A percentile compares a stretch with the other conserved stretches of the same genome.
phyloP scores from a whole-genome alignment of 2,888 invertebrate species.

The Graphium colonna region DNA sequence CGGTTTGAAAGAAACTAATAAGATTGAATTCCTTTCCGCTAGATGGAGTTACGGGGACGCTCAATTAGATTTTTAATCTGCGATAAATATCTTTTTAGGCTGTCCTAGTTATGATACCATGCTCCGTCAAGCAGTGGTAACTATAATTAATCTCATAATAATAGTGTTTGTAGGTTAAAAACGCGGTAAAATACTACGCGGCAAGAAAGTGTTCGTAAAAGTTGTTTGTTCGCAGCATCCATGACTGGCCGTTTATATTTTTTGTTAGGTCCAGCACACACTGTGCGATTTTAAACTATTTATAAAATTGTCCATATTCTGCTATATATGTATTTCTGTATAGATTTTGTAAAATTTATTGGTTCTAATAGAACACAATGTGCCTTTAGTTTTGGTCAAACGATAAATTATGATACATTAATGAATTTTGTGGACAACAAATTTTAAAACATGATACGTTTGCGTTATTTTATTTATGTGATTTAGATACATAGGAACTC shows the following conservation, averaged over 20 bases:
- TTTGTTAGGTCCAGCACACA: background rate
- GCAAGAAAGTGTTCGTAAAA: slow-evolving; percentile 47
- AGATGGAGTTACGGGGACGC: background rate
- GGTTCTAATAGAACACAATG: no score
- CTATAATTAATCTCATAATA: slow-evolving; percentile 8
- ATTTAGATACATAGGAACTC: no score
- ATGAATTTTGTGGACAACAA: no score
- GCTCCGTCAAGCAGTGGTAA: slow-evolving; percentile 3
- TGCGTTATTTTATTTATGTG: no score
- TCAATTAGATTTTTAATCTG: background rate
- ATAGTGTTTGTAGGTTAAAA: slow-evolving; percentile 14
- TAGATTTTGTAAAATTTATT: no score
- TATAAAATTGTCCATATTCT: no score
- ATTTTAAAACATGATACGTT: no score
- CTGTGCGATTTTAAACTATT: background rate
- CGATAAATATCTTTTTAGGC: slow-evolving; percentile 2
- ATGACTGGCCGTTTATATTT: slow-evolving; percentile 21
- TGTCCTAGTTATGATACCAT: background rate
- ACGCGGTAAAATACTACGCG: slow-evolving; percentile 26
- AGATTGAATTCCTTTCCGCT: background rate
- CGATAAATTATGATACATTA: no score
- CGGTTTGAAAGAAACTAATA: background rate
- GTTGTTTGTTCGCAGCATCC: slow-evolving; percentile 38
- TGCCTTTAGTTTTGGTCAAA: no score
- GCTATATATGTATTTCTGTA: no score